Base-by-base conservation (phyloP, 1,140 invertebrate genomes). In the Lucilia cuprina region DNA sequence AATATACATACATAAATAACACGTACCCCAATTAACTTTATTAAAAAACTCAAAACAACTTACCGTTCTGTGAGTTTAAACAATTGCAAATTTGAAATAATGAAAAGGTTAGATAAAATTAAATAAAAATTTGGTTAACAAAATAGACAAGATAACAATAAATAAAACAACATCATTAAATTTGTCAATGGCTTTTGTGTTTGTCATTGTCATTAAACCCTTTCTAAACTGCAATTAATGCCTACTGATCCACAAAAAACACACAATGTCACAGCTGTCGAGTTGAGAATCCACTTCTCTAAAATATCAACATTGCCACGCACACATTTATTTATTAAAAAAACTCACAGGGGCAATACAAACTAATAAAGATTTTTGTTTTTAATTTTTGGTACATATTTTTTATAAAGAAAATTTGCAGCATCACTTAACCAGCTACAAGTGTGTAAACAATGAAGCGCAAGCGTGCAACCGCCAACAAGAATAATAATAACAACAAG, bases 381-480 rank as follows among this genome's bases (percentile, higher is more conserved):
- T 19, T 21, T 70, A 7, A 60, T n/a, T n/a, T n/a, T 2, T n/a
- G 25, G n/a, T 60, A n/a, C 5, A n/a, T 12, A 17, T 60, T 60
- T 60, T 60, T 60, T 60, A 60, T n/a, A n/a, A 60, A 60, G 17
- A 60, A 30, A 30, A 21, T 70, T 70, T 70, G 65, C 65, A 70
- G 65, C 65, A 70, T 10, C 65, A 70, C 65, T 70, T 70, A 0
- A 30, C 25, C 25, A 70, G 65, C 65, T 70, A 70, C 65, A 70
- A 70, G 65, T 70, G 65, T 19, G 65, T 70, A 70, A 70, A 70
- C 65, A 70, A 21, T 9, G n/a, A 21, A 70, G 65, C 65, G 65
- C 65, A 70, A 70, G 65, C 65, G 65, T 70, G 65, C 65, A 70
- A 70, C 19, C 65, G 55, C 55, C 55, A 60, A 60, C 55, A 60